Base-by-base conservation (phyloP, 2,888 invertebrate genomes). In the Vanessa cardui region DNA sequence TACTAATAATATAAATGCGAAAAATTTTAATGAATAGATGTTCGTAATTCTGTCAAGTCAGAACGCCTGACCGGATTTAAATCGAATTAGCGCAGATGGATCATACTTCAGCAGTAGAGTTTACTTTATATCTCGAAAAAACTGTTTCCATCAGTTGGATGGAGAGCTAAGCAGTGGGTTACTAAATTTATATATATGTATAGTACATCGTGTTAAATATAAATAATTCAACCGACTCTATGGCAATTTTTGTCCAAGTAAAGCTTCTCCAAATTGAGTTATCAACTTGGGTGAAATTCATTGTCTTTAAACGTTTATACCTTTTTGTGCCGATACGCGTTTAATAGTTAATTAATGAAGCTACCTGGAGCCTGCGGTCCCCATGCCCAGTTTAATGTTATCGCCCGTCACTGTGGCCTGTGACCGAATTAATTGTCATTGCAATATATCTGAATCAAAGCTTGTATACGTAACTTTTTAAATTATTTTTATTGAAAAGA, bases 281-380 rank as follows among this genome's bases (percentile, higher is more conserved):
- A 92, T 92, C 91, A 91, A 89, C 82, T 90, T 89, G 86, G 79
- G 89, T 90, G 86, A 90, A 92, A 89, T 89, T 90, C 92, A 92
- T 92, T 92, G 92, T 92, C 90, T 91, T 89, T 85, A 81, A 79
- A 78, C 82, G 83, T 84, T 82, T 82, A 79, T 78, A 80, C 78
- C 84, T 86, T 89, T 69, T 90, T 90, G 85, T 87, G 89, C 87
- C 83, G 89, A 88, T 90, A 85, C 90, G 83, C 82, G 85, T 85
- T 90, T 91, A 90, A 92, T 91, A 91, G 89, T 88, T 91, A 90
- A 92, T 92, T 92, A 92, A 88, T 87, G 87, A 80, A 77, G 87
- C 88, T 91, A 91, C 91, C 92, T 89, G 91, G 80, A 88, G 87
- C 89, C 91, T 88, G 91, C 80, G 88, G 88, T 82, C 81, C 52